A percentile compares a stretch with the other conserved stretches of the same genome.
Conservation (phyloP, 2,888 invertebrate species). For the Patella ulyssiponensis region DNA sequence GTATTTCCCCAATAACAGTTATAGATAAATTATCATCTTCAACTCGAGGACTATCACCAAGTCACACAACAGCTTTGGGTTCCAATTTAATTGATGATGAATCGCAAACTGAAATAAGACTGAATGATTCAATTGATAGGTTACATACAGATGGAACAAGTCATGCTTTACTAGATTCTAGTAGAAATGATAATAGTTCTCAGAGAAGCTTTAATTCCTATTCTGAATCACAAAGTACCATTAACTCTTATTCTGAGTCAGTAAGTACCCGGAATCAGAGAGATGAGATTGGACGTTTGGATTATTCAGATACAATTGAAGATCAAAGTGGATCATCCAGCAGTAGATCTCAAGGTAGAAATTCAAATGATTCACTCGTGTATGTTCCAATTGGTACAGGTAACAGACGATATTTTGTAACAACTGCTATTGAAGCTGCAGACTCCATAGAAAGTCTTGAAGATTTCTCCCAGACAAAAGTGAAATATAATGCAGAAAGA, state of each 20-base stretch:
- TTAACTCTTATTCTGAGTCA: not conserved
- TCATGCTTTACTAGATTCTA: not conserved
- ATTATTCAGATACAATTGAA: too few species aligned
- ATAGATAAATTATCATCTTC: not conserved
- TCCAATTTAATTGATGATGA: constrained; percentile 7
- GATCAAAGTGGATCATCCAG: not conserved
- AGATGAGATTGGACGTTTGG: too few species aligned
- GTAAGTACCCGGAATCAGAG: not conserved
- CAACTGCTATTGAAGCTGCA: constrained; percentile 43
- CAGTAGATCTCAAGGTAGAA: not conserved
- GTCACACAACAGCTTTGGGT: not conserved
- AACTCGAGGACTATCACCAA: not conserved
- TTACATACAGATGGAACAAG: not conserved
- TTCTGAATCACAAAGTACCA: not conserved
- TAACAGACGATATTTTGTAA: constrained; percentile 1
- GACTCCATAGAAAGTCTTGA: constrained; percentile 29
- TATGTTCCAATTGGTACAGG: not conserved
- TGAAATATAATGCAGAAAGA: too few species aligned
- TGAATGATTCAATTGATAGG: not conserved
- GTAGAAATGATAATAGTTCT: not conserved
- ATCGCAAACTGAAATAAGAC: not conserved
- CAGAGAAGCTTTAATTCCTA: not conserved
- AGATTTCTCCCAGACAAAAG: constrained; percentile 13
- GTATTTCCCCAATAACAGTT: constrained; percentile 12
- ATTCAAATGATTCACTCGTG: not conserved